Evolutionary conservation across 2,113 vertebrate species (phyloP), one percentile per base, ranked within the genome.

Genomic region (Budorcas taxicolor): DNA sequence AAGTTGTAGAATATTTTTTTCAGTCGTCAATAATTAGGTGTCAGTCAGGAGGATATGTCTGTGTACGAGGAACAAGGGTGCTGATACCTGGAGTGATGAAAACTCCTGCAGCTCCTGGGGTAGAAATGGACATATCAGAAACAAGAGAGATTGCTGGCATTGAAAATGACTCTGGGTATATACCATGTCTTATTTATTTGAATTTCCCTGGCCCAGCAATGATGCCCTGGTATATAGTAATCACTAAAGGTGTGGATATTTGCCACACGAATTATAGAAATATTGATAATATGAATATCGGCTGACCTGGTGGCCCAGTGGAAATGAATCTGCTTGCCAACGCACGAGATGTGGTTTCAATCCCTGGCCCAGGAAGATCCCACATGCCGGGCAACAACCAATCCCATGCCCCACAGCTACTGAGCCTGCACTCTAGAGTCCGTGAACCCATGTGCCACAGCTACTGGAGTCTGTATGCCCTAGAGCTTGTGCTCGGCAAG

Each of bases 91-190:
- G 31, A 40, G 23, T 71, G 25, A 36, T 47, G 19, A 21, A 50
- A 45, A 23, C 17, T 19, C 40, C 25, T 8, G 1, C 6, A 60
- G 58, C 33, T 9, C 0, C 12, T 13, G 1, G 9, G 13, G 13
- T 4, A 21, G 85, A 74, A 62, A 16, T 9, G 36, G 10, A 19
- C 5, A 0, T 5, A 1, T 15, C 27, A 71, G 85, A 9, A 31
- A 31, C 3, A 2, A 25, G 11, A 36, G 80, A 7, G 17, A 11
- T 64, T 50, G 23, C 78, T 2, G 3, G 78, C 40, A 4, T 40
- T 31, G 87, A 8, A 29, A 29, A 7, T 3, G 52, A 40, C 29
- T n/a, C 43, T 25, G 19, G 40, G 60, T 6, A 47, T 33, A 13
- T 31, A 16, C 40, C 17, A 8, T 47, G 19, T 3, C 29, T 45